These are phyloP conservation scores for Rhinophrynus dorsalis DNA, from an alignment of 2,797 vertebrate genomes.

Conservation along the genomic window DNA sequence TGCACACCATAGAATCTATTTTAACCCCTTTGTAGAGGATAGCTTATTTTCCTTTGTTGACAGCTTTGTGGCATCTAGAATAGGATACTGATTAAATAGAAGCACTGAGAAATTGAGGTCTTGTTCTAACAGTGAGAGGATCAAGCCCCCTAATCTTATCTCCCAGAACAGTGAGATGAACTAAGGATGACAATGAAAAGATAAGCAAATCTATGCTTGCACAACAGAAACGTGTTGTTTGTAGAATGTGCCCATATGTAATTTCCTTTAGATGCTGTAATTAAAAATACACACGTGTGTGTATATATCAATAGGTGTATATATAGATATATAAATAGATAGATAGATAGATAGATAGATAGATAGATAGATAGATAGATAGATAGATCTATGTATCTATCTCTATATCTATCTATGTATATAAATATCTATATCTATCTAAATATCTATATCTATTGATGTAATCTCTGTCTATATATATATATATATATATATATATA, in stretches of 20 bases:
- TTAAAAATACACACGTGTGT: neutral
- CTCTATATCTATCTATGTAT: no score
- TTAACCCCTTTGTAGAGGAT: conserved; percentile 89
- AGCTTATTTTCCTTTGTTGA: conserved; percentile 95
- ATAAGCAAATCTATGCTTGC: conserved; percentile 60
- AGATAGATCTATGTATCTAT: no score
- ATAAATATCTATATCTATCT: no score
- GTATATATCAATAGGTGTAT: no score
- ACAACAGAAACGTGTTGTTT: neutral
- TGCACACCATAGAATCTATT: conserved; percentile 85
- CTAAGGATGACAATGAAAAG: conserved; percentile 58
- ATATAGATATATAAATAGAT: no score
- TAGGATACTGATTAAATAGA: conserved; percentile 96
- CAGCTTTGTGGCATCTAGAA: conserved; percentile 93
- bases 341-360: no score
- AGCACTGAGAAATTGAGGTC: conserved; percentile 98
- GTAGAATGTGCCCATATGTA: neutral
- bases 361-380: no score
- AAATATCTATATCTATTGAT: no score
- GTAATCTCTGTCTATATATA: no score
- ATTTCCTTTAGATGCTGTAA: neutral
- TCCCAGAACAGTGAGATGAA: conserved; percentile 73
- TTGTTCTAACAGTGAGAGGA: conserved; percentile 92
- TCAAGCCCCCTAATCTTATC: conserved; percentile 93
- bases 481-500: no score